Conservation (phyloP, 2,888 invertebrate genomes). For the Spisula solida region DNA sequence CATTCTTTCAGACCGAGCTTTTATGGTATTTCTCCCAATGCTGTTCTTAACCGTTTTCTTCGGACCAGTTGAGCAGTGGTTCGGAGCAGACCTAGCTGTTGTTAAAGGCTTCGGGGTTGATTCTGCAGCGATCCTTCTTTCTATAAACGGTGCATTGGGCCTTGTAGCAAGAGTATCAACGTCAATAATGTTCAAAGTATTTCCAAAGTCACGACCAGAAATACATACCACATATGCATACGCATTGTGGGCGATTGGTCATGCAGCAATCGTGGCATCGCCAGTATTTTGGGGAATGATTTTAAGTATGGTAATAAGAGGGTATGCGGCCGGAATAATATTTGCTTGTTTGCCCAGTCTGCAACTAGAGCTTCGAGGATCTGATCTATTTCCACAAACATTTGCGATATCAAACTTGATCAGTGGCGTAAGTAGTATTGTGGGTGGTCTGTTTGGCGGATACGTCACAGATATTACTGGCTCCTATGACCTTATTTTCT, state of each 20-base stretch:
- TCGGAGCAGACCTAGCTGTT: conserved; percentile 56
- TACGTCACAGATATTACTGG: conserved; percentile 56
- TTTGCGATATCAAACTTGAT: conserved; percentile 49
- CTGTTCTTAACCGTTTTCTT: neutral
- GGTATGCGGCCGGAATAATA: conserved; percentile 39
- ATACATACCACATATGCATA: conserved; percentile 36
- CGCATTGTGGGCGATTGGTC: conserved; percentile 44
- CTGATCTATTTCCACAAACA: conserved; percentile 50
- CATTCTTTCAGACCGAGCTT: conserved; percentile 17
- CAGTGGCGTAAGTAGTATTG: conserved; percentile 28
- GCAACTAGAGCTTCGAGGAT: conserved; percentile 54
- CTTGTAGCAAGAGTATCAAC: conserved; percentile 47
- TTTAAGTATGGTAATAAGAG: conserved; percentile 53
- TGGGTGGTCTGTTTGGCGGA: conserved; percentile 62
- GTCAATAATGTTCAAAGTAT: conserved; percentile 37
- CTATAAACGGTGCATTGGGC: conserved; percentile 60
- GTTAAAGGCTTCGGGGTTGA: conserved; percentile 48
- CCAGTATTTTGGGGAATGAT: conserved; percentile 48
- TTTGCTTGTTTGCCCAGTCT: conserved; percentile 46
- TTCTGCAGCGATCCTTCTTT: conserved; percentile 49
- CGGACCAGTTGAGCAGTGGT: conserved; percentile 63
- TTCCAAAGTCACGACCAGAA: conserved; percentile 46
- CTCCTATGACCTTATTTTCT: conserved; percentile 58
- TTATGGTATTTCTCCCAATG: conserved; percentile 28
- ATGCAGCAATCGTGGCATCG: conserved; percentile 26